phyloP scores from a whole-genome alignment of 2,797 vertebrate species.

The Phataginus tetradactyla region DNA sequence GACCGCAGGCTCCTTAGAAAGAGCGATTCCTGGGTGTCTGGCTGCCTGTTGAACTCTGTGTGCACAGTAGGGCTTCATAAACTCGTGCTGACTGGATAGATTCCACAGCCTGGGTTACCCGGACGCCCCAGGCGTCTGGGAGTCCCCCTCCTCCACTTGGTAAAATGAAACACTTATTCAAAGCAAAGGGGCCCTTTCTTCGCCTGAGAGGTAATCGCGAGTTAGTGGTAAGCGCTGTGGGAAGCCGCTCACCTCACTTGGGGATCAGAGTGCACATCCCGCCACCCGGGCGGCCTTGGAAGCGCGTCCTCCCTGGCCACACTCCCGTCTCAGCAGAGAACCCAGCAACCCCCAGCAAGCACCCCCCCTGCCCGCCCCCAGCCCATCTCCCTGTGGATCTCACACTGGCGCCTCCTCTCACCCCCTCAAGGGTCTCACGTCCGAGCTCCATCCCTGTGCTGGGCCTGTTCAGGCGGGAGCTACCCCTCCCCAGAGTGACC shows the following conservation, averaged over 20 bases:
- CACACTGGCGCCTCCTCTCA: too few relatives aligned
- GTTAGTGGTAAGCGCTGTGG: background rate
- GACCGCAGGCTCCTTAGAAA: background rate
- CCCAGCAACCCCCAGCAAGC: too few relatives aligned
- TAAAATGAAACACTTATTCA: background rate
- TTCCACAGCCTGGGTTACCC: background rate
- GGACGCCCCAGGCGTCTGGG: background rate
- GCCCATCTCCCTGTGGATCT: too few relatives aligned
- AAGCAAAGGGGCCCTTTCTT: background rate
- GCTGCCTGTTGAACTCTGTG: background rate
- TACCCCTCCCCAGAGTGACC: background rate
- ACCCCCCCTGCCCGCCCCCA: too few relatives aligned
- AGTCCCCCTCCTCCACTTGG: background rate
- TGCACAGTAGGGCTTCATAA: background rate
- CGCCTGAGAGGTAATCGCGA: background rate
- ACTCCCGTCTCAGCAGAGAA: too few relatives aligned
- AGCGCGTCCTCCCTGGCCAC: background rate
- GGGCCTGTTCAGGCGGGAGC: too few relatives aligned
- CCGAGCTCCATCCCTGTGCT: too few relatives aligned
- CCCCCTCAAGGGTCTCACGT: too few relatives aligned
- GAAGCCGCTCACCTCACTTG: background rate
- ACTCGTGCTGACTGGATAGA: background rate
- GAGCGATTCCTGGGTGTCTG: background rate
- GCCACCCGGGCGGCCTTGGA: too few relatives aligned
- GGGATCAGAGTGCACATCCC: conserved; percentile 11